Percentiles rank a stretch among this genome's conserved stretches.
Conservation (phyloP, 30 jellyfish, hydroid and myxozoan genomes). For the Clytia hemisphaerica region DNA sequence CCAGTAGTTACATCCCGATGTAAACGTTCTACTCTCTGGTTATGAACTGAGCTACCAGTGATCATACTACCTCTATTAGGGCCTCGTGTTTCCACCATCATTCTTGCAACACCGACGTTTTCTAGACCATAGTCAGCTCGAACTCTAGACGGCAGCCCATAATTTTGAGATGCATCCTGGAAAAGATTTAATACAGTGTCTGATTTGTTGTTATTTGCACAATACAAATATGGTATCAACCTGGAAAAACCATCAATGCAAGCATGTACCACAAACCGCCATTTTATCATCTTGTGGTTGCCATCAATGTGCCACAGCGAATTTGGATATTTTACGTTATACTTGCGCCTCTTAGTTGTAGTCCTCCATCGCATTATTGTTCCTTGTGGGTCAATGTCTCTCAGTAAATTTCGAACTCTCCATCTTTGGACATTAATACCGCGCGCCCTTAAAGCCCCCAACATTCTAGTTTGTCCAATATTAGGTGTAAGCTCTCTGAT, state of each 20-base stretch:
- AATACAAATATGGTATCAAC: background rate
- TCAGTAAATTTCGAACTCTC: constrained; percentile 22
- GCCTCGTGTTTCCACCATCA: constrained; percentile 18
- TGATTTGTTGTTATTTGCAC: constrained; percentile 21
- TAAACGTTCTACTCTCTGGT: constrained; percentile 25
- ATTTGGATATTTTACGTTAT: too few species aligned
- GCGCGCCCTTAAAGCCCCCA: constrained; percentile 35
- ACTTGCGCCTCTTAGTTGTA: too few species aligned
- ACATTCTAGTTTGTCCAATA: constrained; percentile 25
- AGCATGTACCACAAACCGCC: too few species aligned
- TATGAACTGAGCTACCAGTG: constrained; percentile 33
- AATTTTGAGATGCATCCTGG: constrained; percentile 1
- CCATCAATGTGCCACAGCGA: too few species aligned
- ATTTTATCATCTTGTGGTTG: background rate
- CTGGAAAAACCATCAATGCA: constrained; percentile 16
- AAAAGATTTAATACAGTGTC: constrained; percentile 25
- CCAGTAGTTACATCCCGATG: constrained; percentile 37
- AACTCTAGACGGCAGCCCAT: constrained; percentile 8
- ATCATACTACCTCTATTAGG: constrained; percentile 20
- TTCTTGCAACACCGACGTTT: constrained; percentile 1
- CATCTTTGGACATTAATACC: constrained; percentile 29
- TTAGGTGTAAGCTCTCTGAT: constrained; percentile 17
- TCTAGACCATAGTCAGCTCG: constrained; percentile 29
- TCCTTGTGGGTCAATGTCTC: constrained; percentile 38
- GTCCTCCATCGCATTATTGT: too few species aligned